Conservation (phyloP, 2,888 invertebrate species). For the Polydrusus cervinus region DNA sequence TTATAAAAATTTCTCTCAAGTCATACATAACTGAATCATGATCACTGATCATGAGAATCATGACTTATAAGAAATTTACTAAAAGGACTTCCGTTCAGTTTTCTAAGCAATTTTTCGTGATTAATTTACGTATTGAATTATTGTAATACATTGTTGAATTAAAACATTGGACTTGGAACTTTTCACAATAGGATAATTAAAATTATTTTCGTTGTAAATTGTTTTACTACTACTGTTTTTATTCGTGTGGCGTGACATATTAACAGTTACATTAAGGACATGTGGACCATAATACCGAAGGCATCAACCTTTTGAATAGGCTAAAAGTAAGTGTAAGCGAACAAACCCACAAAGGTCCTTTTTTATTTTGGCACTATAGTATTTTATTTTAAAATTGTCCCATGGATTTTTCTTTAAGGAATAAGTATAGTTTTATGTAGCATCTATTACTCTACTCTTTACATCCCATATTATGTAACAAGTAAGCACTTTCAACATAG, state of each 20-base stretch:
- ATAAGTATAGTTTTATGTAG: too few species aligned
- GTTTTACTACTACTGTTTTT: neutral
- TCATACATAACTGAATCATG: neutral
- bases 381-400: too few species aligned
- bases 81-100: neutral
- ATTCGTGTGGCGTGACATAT: neutral
- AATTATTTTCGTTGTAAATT: neutral
- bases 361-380: too few species aligned
- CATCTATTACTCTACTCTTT: too few species aligned
- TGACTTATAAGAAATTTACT: neutral
- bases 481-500: too few species aligned
- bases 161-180: neutral
- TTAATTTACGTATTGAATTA: neutral
- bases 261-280: neutral
- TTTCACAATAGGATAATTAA: neutral
- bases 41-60: neutral
- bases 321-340: neutral
- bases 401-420: too few species aligned
- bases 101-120: neutral
- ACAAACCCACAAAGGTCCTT: too few species aligned
- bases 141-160: neutral
- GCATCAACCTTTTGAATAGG: neutral
- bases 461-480: too few species aligned
- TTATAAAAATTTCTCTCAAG: neutral
- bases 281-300: slow-evolving; percentile 1